Percentiles rank a stretch among this genome's conserved stretches.
phyloP scores from a whole-genome alignment of 1,140 invertebrate species.

The Triops longicaudatus region DNA sequence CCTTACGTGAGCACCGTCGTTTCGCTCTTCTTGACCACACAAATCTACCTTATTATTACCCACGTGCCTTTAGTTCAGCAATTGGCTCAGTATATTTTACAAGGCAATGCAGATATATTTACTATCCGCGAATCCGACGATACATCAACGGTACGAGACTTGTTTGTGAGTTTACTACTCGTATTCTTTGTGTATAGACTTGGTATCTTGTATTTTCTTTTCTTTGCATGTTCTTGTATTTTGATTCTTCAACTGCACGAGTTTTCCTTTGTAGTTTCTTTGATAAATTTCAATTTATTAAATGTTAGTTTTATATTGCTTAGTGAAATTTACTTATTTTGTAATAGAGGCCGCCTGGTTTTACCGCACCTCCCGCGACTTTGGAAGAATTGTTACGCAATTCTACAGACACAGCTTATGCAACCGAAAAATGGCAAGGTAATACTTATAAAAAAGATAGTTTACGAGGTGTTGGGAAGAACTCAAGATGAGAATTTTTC shows the following conservation, averaged over 20 bases:
- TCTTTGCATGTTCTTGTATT: no score
- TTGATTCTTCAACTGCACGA: no score
- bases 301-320: no score
- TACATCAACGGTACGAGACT: background rate
- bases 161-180: background rate
- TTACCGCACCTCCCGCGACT: background rate
- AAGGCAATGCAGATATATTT: slow-evolving; percentile 43
- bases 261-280: no score
- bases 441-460: background rate
- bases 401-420: background rate
- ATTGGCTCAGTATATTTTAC: slow-evolving; percentile 78
- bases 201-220: no score
- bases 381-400: background rate
- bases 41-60: slow-evolving; percentile 92
- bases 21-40: slow-evolving; percentile 80
- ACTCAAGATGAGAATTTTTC: slow-evolving; percentile 16
- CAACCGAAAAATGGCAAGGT: slow-evolving; percentile 7
- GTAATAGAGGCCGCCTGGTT: background rate
- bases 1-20: slow-evolving; percentile 79
- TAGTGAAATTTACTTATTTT: no score
- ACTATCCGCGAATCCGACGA: slow-evolving; percentile 18
- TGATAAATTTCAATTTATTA: no score
- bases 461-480: background rate
- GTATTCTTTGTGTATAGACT: no score
- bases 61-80: slow-evolving; percentile 79